Conservation (phyloP, 1,140 invertebrate species). For the Halesus radiatus region DNA sequence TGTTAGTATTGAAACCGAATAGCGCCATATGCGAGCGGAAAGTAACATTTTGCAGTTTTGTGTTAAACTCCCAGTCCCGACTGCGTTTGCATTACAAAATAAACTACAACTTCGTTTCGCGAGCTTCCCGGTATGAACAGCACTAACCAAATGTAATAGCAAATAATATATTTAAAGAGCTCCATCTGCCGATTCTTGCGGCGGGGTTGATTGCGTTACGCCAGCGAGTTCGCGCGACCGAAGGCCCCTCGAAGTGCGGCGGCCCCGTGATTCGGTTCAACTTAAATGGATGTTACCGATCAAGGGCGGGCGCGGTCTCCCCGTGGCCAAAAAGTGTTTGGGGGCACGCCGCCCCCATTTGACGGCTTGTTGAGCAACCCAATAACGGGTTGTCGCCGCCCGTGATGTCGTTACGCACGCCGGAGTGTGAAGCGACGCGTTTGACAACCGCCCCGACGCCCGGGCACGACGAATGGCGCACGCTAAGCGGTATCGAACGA, state of each 20-base stretch:
- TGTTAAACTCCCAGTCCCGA: no score
- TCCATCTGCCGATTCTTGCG: no score
- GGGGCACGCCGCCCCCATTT: slow-evolving; percentile 8
- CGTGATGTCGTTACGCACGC: slow-evolving; percentile 19
- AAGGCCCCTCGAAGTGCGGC: background rate
- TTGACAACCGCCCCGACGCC: background rate
- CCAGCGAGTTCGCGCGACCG: background rate
- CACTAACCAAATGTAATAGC: no score
- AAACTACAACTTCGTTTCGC: no score
- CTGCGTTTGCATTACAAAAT: no score
- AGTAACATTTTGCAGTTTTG: no score
- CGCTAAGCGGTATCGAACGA: background rate
- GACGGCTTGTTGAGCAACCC: slow-evolving; percentile 38
- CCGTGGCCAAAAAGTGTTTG: slow-evolving; percentile 8
- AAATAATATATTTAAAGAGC: no score
- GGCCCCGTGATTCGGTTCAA: slow-evolving; percentile 8
- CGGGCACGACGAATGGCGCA: background rate
- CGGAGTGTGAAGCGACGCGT: slow-evolving; percentile 13
- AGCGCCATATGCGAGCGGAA: no score
- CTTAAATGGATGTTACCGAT: slow-evolving; percentile 6
- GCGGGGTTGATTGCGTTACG: no score
- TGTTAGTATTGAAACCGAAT: no score
- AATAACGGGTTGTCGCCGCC: slow-evolving; percentile 7
- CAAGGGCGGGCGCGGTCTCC: slow-evolving; percentile 9
- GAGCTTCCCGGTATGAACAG: no score